These are phyloP conservation scores for Scaptodrosophila latifasciaeformis DNA, from an alignment of 2,888 invertebrate species.

Conservation along the genomic window DNA sequence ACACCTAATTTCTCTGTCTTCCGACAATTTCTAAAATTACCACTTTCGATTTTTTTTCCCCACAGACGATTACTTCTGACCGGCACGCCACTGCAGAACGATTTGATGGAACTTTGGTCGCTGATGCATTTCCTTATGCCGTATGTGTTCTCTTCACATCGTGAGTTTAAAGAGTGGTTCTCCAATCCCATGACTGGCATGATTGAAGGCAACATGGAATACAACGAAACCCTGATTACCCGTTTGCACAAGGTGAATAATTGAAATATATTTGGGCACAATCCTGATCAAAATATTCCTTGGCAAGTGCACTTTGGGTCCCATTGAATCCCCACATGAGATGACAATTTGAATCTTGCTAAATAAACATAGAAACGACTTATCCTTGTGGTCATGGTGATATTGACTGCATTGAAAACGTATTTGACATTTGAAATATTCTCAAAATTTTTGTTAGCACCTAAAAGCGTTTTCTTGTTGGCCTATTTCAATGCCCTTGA, in stretches of 20 bases:
- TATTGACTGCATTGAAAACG: conserved; percentile 2
- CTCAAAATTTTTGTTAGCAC: conserved; percentile 1
- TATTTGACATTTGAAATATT: too few species aligned
- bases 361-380: background rate
- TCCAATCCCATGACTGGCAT: conserved; percentile 96
- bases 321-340: conserved; percentile 21
- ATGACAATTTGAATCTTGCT: conserved; percentile 15
- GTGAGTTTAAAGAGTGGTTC: conserved; percentile 99
- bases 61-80: conserved; percentile 90
- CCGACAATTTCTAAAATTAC: background rate
- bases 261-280: too few species aligned
- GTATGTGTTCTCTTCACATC: conserved; percentile 95
- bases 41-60: conserved; percentile 27
- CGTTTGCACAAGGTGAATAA: conserved; percentile 88
- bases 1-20: conserved; percentile 29
- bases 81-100: conserved; percentile 96
- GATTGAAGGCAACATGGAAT: conserved; percentile 94
- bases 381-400: conserved; percentile 4
- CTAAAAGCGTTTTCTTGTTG: conserved; percentile 38
- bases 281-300: background rate
- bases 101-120: conserved; percentile 97
- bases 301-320: conserved; percentile 34
- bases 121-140: conserved; percentile 99
- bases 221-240: conserved; percentile 91
- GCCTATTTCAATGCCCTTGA: conserved; percentile 43